These are phyloP conservation scores for Grallaria varia DNA, from an alignment of 2,113 vertebrate species.

Conservation along the genomic window DNA sequence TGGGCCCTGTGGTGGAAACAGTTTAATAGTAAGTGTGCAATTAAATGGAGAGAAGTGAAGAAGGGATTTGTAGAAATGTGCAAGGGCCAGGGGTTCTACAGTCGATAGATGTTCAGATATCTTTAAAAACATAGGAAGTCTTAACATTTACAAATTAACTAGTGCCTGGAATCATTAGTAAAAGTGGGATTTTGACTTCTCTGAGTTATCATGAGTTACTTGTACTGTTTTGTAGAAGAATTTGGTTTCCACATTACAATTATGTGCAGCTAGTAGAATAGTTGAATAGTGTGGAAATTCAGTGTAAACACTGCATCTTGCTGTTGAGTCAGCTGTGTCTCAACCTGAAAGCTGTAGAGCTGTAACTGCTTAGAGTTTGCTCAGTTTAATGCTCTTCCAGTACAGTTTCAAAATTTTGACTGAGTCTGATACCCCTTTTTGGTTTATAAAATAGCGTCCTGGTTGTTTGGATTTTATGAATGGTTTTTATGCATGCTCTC, in stretches of 20 bases:
- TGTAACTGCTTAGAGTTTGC: background rate
- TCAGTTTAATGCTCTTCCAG: background rate
- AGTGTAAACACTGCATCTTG: background rate
- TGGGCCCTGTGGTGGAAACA: background rate
- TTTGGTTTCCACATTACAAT: background rate
- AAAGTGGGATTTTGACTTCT: background rate
- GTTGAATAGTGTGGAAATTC: background rate
- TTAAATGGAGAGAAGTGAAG: background rate
- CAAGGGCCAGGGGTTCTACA: background rate
- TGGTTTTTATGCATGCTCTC: background rate
- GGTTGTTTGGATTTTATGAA: background rate
- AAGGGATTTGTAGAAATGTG: background rate
- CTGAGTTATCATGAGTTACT: background rate
- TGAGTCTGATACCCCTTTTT: background rate
- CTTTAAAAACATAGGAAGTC: background rate
- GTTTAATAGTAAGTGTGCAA: background rate
- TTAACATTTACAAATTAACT: background rate
- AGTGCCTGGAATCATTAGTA: background rate
- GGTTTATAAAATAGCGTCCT: background rate
- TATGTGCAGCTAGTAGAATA: background rate
- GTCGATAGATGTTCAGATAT: background rate
- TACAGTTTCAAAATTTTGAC: background rate
- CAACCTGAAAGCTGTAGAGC: background rate
- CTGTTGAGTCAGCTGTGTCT: background rate
- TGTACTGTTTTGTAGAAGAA: background rate